Evolutionary conservation across 2,888 invertebrate species (phyloP).

Genomic region (Caenorhabditis macrosperma): DNA sequence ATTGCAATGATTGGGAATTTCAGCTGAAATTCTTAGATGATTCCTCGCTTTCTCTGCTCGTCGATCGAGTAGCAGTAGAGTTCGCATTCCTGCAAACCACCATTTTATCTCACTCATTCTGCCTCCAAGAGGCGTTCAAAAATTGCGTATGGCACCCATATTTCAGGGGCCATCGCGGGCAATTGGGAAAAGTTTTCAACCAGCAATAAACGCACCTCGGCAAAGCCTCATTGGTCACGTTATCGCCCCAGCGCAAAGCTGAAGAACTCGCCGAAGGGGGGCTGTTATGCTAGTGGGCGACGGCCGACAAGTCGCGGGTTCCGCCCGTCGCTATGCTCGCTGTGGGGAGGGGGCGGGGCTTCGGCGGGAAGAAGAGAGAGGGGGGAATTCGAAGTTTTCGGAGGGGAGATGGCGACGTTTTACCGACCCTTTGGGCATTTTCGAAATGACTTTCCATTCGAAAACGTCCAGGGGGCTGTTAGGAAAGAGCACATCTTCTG

Average conservation of each 20-base stretch:
- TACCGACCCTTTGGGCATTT: neutral
- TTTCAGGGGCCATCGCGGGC: constrained; percentile 75
- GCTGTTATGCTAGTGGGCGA: neutral
- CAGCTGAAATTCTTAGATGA: constrained; percentile 63
- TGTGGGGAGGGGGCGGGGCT: neutral
- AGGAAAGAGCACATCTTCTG: too few species aligned
- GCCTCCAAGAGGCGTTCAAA: constrained; percentile 66
- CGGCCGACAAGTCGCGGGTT: neutral
- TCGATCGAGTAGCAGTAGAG: constrained; percentile 79
- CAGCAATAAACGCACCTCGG: constrained; percentile 80
- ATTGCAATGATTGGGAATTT: neutral
- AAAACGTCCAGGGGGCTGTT: too few species aligned
- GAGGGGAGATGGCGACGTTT: neutral
- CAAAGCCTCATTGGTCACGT: constrained; percentile 79
- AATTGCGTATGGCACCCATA: constrained; percentile 71
- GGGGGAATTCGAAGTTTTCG: neutral
- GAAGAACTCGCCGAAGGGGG: neutral
- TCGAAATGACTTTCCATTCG: neutral
- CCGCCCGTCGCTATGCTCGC: neutral
- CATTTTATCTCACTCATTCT: constrained; percentile 1
- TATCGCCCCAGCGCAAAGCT: constrained; percentile 79
- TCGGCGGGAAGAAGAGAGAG: neutral
- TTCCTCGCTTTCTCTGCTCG: constrained; percentile 79
- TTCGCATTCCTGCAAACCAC: constrained; percentile 75
- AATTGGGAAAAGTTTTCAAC: constrained; percentile 79